Base-by-base conservation (phyloP, 2,113 vertebrate species). In the Columba janthina region DNA sequence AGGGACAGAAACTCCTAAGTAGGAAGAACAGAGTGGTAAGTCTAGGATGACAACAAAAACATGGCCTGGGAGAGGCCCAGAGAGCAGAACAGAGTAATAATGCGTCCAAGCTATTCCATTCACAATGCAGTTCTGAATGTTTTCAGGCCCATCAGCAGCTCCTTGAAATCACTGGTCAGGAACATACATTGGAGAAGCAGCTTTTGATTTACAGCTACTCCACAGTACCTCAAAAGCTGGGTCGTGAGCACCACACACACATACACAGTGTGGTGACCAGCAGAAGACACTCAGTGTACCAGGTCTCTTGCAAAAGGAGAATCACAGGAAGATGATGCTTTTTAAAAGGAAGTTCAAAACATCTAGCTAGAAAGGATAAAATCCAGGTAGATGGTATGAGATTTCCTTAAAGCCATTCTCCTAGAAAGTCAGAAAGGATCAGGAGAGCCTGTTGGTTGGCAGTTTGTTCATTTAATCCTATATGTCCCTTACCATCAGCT, bases 71-170 rank as follows among this genome's bases (percentile, higher is more conserved):
- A 73, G 36, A 53, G 34, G 46, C 28, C 13, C 16, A 67, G 58
- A 42, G 44, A 32, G 36, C 42, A 81, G 31, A 70, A 17, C 20
- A 24, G n/a, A 62, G 46, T 7, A 77, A 3, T 2, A 56, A 36
- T 2, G 6, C 32, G 57, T 65, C 24, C 57, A 57, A 57, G 54
- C 38, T 64, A 15, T 28, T 22, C 28, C 79, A 46, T 36, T 38
- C 1, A 1, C 0, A 0, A 15, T 8, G 29, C 0, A 0, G 13
- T 40, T 4, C 0, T 4, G 10, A 65, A 18, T 9, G 16, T 17
- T 26, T 65, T 62, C 31, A 61, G 62, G 32, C 34, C 19, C 56
- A 26, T 54, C 13, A 77, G 53, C 3, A 25, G 66, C 51, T 73
- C 76, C 64, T 66, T 25, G 21, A 69, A 86, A 22, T n/a, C 46